Evolutionary conservation across 2,888 invertebrate species (phyloP).

Genomic region (Cremastinae sp.): DNA sequence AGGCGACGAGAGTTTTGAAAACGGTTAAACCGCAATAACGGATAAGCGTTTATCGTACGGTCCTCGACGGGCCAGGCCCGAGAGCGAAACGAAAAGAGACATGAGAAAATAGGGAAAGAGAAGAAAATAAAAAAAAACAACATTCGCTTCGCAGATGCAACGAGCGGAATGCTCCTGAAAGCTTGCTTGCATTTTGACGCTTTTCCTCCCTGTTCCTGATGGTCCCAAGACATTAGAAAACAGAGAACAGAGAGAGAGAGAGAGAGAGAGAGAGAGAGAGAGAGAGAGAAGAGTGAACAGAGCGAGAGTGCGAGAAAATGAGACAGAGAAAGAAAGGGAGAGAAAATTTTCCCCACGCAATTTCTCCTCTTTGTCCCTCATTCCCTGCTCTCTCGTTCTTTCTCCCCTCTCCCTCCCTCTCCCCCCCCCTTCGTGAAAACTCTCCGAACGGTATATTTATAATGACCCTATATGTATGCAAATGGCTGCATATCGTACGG

Average conservation of each 20-base stretch:
- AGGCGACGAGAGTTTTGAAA: conserved; percentile 59
- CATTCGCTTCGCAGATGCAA: conserved; percentile 34
- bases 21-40: conserved; percentile 71
- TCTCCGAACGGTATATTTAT: conserved; percentile 75
- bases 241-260: conserved; percentile 33
- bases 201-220: conserved; percentile 68
- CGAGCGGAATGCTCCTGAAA: conserved; percentile 42
- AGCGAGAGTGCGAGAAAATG: neutral
- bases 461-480: conserved; percentile 81
- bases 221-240: conserved; percentile 73
- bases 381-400: neutral
- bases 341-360: conserved; percentile 42
- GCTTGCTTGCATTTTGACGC: conserved; percentile 39
- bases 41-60: conserved; percentile 78
- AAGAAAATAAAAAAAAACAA: neutral
- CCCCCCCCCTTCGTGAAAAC: conserved; percentile 49
- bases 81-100: conserved; percentile 7
- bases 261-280: no score
- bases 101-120: conserved; percentile 7
- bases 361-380: conserved; percentile 60
- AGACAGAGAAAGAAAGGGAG: neutral
- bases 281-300: no score
- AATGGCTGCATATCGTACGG: conserved; percentile 79
- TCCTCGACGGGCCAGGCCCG: conserved; percentile 61
- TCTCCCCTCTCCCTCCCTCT: conserved; percentile 14